These are phyloP conservation scores for Clupea harengus DNA, from an alignment of 2,113 vertebrate species.

Conservation along the genomic window DNA sequence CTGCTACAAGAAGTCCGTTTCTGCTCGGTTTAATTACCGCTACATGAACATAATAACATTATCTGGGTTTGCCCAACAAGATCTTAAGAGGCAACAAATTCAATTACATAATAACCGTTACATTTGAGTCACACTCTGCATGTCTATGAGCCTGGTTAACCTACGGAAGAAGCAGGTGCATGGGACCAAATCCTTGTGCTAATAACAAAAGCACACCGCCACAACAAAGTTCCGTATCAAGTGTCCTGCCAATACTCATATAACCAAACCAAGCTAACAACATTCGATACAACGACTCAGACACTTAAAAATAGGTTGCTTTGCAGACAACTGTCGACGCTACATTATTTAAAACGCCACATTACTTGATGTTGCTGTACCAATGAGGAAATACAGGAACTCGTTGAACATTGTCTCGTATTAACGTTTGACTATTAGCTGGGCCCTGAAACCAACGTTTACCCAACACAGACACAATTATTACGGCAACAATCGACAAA, in stretches of 20 bases:
- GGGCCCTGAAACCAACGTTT: not conserved
- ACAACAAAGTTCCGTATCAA: not conserved
- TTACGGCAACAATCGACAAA: not conserved
- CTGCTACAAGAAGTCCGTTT: not conserved
- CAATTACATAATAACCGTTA: not conserved
- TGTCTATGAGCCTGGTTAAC: not conserved
- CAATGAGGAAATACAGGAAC: not conserved
- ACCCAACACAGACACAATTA: not conserved
- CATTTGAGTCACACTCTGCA: not conserved
- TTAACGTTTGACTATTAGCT: not conserved
- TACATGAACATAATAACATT: not conserved
- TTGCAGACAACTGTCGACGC: not conserved
- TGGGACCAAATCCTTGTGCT: not conserved
- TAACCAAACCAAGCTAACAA: not conserved
- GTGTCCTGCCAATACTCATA: not conserved
- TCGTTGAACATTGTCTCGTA: not conserved
- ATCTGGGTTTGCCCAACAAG: not conserved
- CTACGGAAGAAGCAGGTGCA: conserved; percentile 8
- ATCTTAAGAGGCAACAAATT: not conserved
- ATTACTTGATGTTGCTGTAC: not conserved
- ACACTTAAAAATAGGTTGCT: not conserved
- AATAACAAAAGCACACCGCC: not conserved
- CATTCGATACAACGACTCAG: not conserved
- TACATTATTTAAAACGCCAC: not conserved
- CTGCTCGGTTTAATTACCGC: not conserved